Percentiles rank a stretch among this genome's conserved stretches.
These are phyloP conservation scores for Alentia gelatinosa DNA, from an alignment of 2,888 invertebrate genomes.

Conservation along the genomic window DNA sequence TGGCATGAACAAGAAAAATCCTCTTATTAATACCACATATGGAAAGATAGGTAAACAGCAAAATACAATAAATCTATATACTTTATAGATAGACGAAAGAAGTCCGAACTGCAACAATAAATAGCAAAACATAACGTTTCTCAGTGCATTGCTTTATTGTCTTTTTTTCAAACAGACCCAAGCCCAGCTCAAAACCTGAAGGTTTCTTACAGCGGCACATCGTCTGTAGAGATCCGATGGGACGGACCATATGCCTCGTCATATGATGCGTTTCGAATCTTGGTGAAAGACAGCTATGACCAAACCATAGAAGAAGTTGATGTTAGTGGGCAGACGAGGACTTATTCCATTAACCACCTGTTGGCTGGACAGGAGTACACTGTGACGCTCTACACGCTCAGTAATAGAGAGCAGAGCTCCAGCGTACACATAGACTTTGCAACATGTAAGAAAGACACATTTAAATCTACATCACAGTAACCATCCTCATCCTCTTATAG, in stretches of 20 bases:
- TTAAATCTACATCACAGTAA: too few relatives aligned
- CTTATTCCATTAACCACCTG: neutral
- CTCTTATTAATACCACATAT: too few relatives aligned
- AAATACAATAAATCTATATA: too few relatives aligned
- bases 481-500: too few relatives aligned
- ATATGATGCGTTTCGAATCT: neutral
- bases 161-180: neutral
- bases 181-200: neutral
- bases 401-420: neutral
- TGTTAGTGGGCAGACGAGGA: neutral
- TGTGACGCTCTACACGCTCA: neutral
- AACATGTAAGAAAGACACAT: slow-evolving; percentile 43
- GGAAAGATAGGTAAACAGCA: too few relatives aligned
- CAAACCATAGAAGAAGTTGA: neutral
- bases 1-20: too few relatives aligned
- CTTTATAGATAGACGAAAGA: too few relatives aligned
- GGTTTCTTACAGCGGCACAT: neutral
- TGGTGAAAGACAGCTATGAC: neutral
- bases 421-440: neutral
- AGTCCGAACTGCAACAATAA: too few relatives aligned
- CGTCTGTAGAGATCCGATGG: slow-evolving; percentile 12
- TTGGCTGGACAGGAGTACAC: neutral
- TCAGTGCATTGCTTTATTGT: neutral
- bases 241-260: neutral
- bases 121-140: too few relatives aligned